Conservation (phyloP, 2,888 invertebrate species). For the Cenopis cana region DNA sequence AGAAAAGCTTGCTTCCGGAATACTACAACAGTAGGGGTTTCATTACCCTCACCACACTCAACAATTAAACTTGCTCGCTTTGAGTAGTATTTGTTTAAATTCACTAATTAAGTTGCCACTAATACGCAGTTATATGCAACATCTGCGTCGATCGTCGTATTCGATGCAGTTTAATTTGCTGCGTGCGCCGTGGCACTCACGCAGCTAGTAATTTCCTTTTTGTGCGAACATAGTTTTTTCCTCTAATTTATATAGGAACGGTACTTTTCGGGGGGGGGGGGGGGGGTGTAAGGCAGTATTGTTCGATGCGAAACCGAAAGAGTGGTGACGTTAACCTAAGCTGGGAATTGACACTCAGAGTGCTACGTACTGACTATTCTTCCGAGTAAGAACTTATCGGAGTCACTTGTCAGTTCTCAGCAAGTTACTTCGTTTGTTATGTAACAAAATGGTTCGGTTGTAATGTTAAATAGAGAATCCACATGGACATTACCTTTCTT, state of each 20-base stretch:
- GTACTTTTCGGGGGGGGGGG: background rate
- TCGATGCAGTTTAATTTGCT: slow-evolving; percentile 73
- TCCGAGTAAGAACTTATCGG: background rate
- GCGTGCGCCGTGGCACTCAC: slow-evolving; percentile 56
- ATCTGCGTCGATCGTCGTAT: slow-evolving; percentile 70
- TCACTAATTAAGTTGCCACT: slow-evolving; percentile 78
- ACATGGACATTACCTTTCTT: background rate
- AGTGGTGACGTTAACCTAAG: background rate
- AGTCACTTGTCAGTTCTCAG: background rate
- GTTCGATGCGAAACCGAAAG: background rate
- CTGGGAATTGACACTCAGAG: background rate
- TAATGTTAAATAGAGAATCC: background rate
- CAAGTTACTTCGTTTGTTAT: background rate
- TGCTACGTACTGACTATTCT: background rate
- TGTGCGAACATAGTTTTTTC: slow-evolving; percentile 64
- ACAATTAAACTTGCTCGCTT: slow-evolving; percentile 79
- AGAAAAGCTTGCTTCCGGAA: slow-evolving; percentile 39
- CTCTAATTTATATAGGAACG: slow-evolving; percentile 39
- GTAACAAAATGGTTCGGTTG: background rate
- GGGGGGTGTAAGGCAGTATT: background rate
- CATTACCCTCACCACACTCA: slow-evolving; percentile 61
- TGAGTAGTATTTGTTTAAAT: slow-evolving; percentile 82
- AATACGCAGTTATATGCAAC: slow-evolving; percentile 80
- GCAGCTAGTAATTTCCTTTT: slow-evolving; percentile 71
- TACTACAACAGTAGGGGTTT: slow-evolving; percentile 52